Conservation (phyloP, 2,888 invertebrate genomes). For the Monopis laevigella region DNA sequence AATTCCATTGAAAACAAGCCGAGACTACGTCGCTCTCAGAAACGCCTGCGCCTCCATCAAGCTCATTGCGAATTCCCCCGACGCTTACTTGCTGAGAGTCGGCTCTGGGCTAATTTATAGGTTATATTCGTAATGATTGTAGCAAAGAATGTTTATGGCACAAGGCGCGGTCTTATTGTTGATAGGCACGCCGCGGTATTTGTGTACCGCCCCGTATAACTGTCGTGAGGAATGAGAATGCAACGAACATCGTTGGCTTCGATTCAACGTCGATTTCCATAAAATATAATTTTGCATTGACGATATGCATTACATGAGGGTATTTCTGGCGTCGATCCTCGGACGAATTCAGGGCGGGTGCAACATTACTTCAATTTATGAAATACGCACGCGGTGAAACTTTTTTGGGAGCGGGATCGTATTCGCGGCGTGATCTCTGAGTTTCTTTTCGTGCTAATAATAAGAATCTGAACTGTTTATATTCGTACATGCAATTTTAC, state of each 20-base stretch:
- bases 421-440: no score
- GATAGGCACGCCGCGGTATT: conserved; percentile 38
- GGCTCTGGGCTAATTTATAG: conserved; percentile 56
- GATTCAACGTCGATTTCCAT: conserved; percentile 58
- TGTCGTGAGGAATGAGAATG: conserved; percentile 40
- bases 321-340: conserved; percentile 10
- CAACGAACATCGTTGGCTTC: conserved; percentile 43
- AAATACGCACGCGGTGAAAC: no score
- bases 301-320: conserved; percentile 31
- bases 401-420: no score
- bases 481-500: conserved; percentile 1
- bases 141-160: conserved; percentile 61
- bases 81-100: conserved; percentile 38
- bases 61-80: conserved; percentile 48
- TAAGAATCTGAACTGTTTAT: no score
- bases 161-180: conserved; percentile 62
- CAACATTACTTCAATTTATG: conserved; percentile 6
- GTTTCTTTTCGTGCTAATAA: no score
- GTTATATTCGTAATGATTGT: conserved; percentile 60
- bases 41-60: no score
- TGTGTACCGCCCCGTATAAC: conserved; percentile 44
- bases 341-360: conserved; percentile 7
- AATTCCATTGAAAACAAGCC: conserved; percentile 1
- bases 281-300: conserved; percentile 53
- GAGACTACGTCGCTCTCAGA: not conserved